Evolutionary conservation across 2,888 invertebrate genomes (phyloP).

Genomic region (Agonopterix heracliana): DNA sequence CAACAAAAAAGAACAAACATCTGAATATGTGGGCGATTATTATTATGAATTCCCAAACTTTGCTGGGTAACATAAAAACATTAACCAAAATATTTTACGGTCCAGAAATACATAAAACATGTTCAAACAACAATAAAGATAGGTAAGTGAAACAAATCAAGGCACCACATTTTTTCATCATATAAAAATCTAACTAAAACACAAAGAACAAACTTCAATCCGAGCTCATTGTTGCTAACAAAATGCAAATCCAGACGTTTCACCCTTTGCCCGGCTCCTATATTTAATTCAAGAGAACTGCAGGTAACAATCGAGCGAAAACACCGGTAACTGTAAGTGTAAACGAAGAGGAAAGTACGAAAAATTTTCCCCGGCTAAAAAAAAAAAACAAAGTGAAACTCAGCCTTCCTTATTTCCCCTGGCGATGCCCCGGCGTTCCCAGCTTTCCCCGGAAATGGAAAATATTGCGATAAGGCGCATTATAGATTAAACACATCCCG

Average conservation of each 20-base stretch:
- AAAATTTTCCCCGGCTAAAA: conserved; percentile 52
- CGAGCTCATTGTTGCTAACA: conserved; percentile 57
- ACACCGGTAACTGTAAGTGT: conserved; percentile 73
- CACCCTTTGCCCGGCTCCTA: conserved; percentile 60
- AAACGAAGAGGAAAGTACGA: conserved; percentile 69
- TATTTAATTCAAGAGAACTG: conserved; percentile 67
- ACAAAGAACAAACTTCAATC: conserved; percentile 45
- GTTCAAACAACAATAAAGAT: no score
- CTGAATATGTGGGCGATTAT: no score
- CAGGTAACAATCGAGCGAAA: conserved; percentile 62
- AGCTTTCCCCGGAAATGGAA: conserved; percentile 71
- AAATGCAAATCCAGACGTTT: conserved; percentile 70
- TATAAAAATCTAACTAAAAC: conserved; percentile 31
- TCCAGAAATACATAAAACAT: no score
- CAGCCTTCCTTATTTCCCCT: conserved; percentile 74
- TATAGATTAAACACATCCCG: conserved; percentile 71
- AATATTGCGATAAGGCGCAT: conserved; percentile 76
- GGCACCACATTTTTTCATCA: no score
- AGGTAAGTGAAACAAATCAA: no score
- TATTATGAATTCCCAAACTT: no score
- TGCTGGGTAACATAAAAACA: no score
- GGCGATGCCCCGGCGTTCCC: conserved; percentile 62
- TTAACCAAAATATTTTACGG: no score
- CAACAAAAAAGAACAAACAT: no score
- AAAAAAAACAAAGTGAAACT: conserved; percentile 72